Evolutionary conservation across 1,140 invertebrate species (phyloP).

Genomic region (Philotrypesis tridentata): DNA sequence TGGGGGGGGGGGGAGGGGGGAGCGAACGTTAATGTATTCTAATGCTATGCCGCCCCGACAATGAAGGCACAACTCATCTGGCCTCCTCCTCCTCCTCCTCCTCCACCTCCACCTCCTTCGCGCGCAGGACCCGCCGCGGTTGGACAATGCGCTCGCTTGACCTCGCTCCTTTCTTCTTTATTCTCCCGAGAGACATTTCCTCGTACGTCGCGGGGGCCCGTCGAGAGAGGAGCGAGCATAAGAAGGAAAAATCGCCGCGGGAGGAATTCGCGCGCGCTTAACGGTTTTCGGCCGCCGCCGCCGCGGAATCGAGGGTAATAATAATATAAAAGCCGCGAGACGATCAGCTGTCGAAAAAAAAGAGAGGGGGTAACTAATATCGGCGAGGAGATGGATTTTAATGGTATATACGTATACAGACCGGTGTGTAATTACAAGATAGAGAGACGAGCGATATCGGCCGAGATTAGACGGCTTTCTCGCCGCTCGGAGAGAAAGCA

Average conservation of each 20-base stretch:
- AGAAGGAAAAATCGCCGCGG: not conserved
- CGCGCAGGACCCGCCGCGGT: slow-evolving; percentile 17
- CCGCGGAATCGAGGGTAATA: not conserved
- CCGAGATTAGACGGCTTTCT: too few species aligned
- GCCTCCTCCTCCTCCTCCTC: slow-evolving; percentile 60
- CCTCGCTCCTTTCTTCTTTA: slow-evolving; percentile 27
- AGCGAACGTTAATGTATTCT: slow-evolving; percentile 63
- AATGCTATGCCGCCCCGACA: slow-evolving; percentile 70
- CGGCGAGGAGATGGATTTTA: too few species aligned
- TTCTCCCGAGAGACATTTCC: not conserved
- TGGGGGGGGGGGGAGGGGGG: too few species aligned
- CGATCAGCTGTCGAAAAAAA: not conserved
- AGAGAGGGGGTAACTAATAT: not conserved
- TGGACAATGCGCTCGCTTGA: slow-evolving; percentile 46
- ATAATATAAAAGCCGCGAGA: not conserved
- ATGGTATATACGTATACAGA: too few species aligned
- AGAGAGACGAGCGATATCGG: too few species aligned
- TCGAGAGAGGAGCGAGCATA: not conserved
- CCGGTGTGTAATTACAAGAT: too few species aligned
- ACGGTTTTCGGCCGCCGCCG: not conserved
- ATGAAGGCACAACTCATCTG: slow-evolving; percentile 68
- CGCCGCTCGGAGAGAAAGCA: too few species aligned
- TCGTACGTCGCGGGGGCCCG: not conserved
- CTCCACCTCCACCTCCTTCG: slow-evolving; percentile 54
- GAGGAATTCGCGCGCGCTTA: not conserved